A percentile compares a stretch with the other conserved stretches of the same genome.
phyloP scores from a whole-genome alignment of 2,113 vertebrate species.

The Leiothrix lutea region DNA sequence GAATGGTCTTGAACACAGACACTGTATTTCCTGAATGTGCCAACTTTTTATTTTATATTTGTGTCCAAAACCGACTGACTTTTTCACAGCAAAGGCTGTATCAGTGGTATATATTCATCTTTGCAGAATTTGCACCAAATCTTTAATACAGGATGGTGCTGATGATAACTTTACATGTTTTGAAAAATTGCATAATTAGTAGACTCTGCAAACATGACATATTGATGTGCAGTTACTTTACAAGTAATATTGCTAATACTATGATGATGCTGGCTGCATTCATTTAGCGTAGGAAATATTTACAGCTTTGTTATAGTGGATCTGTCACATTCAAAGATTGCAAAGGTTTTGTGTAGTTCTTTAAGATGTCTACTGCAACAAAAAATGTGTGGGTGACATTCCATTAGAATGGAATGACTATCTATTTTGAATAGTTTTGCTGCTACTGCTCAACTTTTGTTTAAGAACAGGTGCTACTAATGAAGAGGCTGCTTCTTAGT shows the following conservation, averaged over 20 bases:
- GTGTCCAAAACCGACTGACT: conserved; percentile 51
- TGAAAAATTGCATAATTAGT: conserved; percentile 55
- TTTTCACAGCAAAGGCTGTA: conserved; percentile 69
- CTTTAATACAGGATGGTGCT: conserved; percentile 74
- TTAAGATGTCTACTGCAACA: conserved; percentile 73
- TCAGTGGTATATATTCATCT: conserved; percentile 76
- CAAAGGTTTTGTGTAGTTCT: conserved; percentile 72
- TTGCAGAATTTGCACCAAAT: conserved; percentile 77
- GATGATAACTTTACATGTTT: conserved; percentile 69
- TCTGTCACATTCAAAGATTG: conserved; percentile 69
- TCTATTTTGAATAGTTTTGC: conserved; percentile 68
- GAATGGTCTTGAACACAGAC: conserved; percentile 51
- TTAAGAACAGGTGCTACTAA: conserved; percentile 72
- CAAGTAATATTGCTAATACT: conserved; percentile 73
- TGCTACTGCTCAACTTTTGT: conserved; percentile 70
- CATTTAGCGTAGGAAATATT: conserved; percentile 76
- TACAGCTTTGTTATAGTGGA: conserved; percentile 74
- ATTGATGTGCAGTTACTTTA: conserved; percentile 75
- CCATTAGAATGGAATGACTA: conserved; percentile 67
- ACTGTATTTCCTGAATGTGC: conserved; percentile 78
- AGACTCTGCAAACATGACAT: conserved; percentile 71
- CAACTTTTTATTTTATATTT: conserved; percentile 71
- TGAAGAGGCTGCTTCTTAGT: conserved; percentile 69
- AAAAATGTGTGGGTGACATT: conserved; percentile 64
- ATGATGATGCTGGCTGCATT: conserved; percentile 74